Evolutionary conservation across 2,888 invertebrate species (phyloP).

Genomic region (Acanthopleura granulata): DNA sequence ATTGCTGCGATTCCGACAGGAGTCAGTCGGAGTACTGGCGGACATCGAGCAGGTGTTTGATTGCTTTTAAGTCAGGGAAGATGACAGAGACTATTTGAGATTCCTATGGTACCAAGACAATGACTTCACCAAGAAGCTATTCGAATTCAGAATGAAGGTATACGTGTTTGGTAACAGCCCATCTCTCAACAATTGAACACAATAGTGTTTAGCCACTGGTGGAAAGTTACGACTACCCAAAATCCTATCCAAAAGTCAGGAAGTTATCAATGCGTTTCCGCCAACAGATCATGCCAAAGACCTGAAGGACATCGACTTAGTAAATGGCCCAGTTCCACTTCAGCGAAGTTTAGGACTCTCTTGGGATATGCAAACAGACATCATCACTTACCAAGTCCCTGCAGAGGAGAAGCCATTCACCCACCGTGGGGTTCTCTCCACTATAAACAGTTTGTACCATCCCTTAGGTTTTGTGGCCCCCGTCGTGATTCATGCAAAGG

Average conservation of each 20-base stretch:
- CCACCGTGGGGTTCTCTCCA: too few relatives aligned
- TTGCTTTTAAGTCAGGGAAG: slow-evolving; percentile 19
- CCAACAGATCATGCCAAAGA: slow-evolving; percentile 16
- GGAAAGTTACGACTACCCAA: slow-evolving; percentile 26
- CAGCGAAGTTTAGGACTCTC: too few relatives aligned
- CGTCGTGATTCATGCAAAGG: too few relatives aligned
- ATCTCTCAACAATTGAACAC: slow-evolving; percentile 28
- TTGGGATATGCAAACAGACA: too few relatives aligned
- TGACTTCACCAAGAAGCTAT: slow-evolving; percentile 15
- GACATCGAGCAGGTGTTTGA: slow-evolving; percentile 29
- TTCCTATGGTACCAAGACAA: slow-evolving; percentile 25
- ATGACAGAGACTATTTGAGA: slow-evolving; percentile 26
- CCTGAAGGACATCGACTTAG: too few relatives aligned
- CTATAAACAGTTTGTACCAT: too few relatives aligned
- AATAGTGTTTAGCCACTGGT: neutral
- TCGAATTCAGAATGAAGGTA: slow-evolving; percentile 21
- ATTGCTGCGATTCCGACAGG: slow-evolving; percentile 24
- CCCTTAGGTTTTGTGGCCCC: too few relatives aligned
- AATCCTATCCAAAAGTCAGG: slow-evolving; percentile 16
- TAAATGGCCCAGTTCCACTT: too few relatives aligned
- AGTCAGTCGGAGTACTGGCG: slow-evolving; percentile 22
- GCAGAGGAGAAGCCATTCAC: too few relatives aligned
- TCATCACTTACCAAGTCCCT: too few relatives aligned
- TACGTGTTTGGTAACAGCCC: slow-evolving; percentile 32
- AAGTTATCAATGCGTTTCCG: slow-evolving; percentile 24